Evolutionary conservation across 2,888 invertebrate genomes (phyloP).

Genomic region (Camponotus fellah): DNA sequence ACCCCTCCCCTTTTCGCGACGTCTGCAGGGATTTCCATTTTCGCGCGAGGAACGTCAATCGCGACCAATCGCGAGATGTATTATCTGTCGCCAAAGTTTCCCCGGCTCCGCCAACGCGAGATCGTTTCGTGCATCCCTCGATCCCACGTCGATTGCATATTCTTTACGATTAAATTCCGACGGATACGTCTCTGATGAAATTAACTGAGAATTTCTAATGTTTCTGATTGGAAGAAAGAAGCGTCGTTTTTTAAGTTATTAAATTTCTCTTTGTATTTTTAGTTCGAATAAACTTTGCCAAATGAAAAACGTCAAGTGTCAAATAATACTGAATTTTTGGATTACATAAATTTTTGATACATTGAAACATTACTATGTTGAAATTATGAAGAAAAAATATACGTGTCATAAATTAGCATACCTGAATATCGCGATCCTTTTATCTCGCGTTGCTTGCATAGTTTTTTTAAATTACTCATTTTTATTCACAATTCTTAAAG

Average conservation of each 20-base stretch:
- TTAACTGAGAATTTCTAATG: not conserved
- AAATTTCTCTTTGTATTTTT: not conserved
- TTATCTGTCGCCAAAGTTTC: slow-evolving; percentile 60
- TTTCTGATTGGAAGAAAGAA: not conserved
- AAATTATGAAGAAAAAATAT: not conserved
- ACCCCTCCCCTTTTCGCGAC: not conserved
- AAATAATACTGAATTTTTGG: not conserved
- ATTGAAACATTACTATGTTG: not conserved
- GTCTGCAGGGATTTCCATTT: slow-evolving; percentile 37
- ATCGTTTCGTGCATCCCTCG: slow-evolving; percentile 57
- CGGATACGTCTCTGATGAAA: not conserved
- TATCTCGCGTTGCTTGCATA: not conserved
- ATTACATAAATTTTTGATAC: not conserved
- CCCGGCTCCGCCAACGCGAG: slow-evolving; percentile 45
- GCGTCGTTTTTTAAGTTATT: not conserved
- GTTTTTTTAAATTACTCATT: not conserved
- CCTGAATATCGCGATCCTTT: not conserved
- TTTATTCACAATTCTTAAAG: not conserved
- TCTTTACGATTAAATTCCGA: not conserved
- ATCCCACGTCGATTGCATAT: not conserved
- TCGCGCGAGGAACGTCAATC: slow-evolving; percentile 57
- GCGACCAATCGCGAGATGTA: slow-evolving; percentile 57
- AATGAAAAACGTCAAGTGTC: not conserved
- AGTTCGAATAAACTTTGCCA: not conserved
- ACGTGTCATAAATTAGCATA: not conserved